Evolutionary conservation across 2,888 invertebrate genomes (phyloP).

Genomic region (Lithophane socia): DNA sequence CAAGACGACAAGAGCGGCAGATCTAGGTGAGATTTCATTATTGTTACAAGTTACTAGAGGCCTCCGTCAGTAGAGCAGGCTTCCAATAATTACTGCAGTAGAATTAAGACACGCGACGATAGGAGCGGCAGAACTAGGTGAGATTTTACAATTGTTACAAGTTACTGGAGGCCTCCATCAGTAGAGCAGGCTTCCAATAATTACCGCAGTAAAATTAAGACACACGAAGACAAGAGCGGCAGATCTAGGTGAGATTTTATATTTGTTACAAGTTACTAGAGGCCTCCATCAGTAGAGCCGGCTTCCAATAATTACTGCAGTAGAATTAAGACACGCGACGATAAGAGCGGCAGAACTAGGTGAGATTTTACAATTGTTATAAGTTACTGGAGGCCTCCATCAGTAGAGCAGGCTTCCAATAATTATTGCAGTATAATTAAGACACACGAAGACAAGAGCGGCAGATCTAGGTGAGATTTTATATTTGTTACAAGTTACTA

Average conservation of each 20-base stretch:
- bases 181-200: not conserved
- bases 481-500: not conserved
- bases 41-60: not conserved
- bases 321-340: slow-evolving; percentile 75
- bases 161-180: not conserved
- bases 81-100: slow-evolving; percentile 73
- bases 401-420: not conserved
- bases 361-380: slow-evolving; percentile 57
- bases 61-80: not conserved
- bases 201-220: slow-evolving; percentile 82
- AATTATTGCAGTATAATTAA: slow-evolving; percentile 82
- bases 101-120: slow-evolving; percentile 81
- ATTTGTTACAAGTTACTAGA: not conserved
- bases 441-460: slow-evolving; percentile 62
- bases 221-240: slow-evolving; percentile 52
- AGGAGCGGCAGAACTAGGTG: slow-evolving; percentile 74
- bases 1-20: slow-evolving; percentile 83
- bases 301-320: slow-evolving; percentile 75
- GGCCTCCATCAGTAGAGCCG: not conserved
- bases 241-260: slow-evolving; percentile 66
- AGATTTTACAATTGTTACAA: slow-evolving; percentile 30
- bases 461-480: slow-evolving; percentile 66
- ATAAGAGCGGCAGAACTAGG: slow-evolving; percentile 64
- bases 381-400: not conserved
- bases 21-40: slow-evolving; percentile 72